Percentiles rank a stretch among this genome's conserved stretches.
phyloP scores from a whole-genome alignment of 2,113 vertebrate species.

The Meleagris gallopavo region DNA sequence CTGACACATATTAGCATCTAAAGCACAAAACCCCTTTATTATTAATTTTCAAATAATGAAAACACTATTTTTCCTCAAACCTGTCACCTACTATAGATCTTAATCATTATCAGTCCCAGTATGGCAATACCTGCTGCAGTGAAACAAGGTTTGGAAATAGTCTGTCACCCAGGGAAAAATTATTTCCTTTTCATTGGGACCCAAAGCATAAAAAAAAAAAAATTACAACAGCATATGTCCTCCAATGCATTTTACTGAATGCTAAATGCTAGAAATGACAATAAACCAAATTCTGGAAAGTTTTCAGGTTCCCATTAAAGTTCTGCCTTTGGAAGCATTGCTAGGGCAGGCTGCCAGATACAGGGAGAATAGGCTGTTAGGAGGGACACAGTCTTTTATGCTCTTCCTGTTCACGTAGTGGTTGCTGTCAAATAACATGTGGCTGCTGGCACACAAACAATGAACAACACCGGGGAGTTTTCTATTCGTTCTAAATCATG shows the following conservation, averaged over 20 bases:
- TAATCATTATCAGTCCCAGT: slow-evolving; percentile 18
- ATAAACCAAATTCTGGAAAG: background rate
- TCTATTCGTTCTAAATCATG: background rate
- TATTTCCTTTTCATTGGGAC: slow-evolving; percentile 14
- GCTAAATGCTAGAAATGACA: slow-evolving; percentile 18
- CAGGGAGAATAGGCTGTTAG: background rate
- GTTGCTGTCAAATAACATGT: background rate
- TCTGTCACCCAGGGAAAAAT: slow-evolving; percentile 4
- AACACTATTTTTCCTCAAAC: slow-evolving; percentile 1
- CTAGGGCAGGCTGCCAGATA: slow-evolving; percentile 23
- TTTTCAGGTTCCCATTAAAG: slow-evolving; percentile 40
- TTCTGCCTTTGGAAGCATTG: slow-evolving; percentile 49
- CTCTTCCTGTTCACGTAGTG: background rate
- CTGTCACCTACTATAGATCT: background rate
- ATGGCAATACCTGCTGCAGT: background rate
- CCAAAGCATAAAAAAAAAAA: slow-evolving; percentile 33
- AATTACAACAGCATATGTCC: slow-evolving; percentile 30
- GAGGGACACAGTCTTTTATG: background rate
- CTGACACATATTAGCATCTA: slow-evolving; percentile 9
- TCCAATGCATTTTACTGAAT: slow-evolving; percentile 11
- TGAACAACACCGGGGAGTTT: background rate
- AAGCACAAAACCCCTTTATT: slow-evolving; percentile 14
- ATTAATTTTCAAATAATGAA: slow-evolving; percentile 46
- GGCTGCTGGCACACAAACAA: background rate
- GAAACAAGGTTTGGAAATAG: slow-evolving; percentile 23